These are phyloP conservation scores for Struthio camelus DNA, from an alignment of 2,113 vertebrate species.

Conservation along the genomic window DNA sequence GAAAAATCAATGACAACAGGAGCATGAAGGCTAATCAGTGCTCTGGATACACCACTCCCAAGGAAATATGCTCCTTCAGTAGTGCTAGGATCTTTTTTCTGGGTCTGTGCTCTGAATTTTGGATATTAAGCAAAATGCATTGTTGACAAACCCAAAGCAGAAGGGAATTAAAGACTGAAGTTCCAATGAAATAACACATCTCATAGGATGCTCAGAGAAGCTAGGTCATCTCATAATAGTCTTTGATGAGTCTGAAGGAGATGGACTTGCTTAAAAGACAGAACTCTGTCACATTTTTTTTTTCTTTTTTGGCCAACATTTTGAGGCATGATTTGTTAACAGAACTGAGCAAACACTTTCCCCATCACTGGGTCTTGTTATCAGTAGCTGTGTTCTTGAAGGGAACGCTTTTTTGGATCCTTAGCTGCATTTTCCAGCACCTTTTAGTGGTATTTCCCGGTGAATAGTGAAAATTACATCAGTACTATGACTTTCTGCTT, in stretches of 20 bases:
- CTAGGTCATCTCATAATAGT: too few species aligned
- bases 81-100: too few species aligned
- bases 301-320: background rate
- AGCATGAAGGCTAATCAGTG: background rate
- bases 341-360: background rate
- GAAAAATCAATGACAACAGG: background rate
- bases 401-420: background rate
- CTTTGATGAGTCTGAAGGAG: background rate
- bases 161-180: background rate
- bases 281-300: background rate
- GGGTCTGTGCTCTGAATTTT: background rate
- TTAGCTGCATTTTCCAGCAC: background rate
- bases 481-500: background rate
- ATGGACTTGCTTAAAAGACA: background rate
- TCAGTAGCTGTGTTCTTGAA: background rate
- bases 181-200: background rate
- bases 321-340: background rate
- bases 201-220: background rate
- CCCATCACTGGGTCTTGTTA: background rate
- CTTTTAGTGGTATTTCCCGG: background rate
- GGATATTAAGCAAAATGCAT: background rate
- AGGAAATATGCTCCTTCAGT: background rate
- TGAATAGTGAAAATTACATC: background rate
- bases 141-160: background rate
- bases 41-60: background rate